These are phyloP conservation scores for Drosophila monieri DNA, from an alignment of 2,888 invertebrate genomes.

Conservation along the genomic window DNA sequence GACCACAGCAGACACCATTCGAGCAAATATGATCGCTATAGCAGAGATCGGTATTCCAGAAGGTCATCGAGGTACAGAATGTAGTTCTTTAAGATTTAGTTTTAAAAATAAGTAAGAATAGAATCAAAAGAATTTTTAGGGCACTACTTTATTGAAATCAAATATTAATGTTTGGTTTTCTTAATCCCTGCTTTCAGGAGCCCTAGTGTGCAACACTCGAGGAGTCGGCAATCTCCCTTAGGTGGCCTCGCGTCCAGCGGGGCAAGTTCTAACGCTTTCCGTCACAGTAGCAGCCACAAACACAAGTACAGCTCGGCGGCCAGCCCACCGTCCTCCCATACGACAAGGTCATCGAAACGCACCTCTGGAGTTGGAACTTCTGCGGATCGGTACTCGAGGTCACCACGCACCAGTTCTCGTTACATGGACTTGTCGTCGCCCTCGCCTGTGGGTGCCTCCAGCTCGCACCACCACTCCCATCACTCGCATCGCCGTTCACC, in stretches of 20 bases:
- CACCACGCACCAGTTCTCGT: constrained; percentile 77
- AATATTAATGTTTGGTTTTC: neutral
- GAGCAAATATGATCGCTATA: constrained; percentile 80
- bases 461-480: constrained; percentile 56
- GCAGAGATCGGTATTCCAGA: constrained; percentile 78
- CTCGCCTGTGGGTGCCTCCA: constrained; percentile 75
- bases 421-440: constrained; percentile 84
- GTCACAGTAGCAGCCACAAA: constrained; percentile 71
- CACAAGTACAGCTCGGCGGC: constrained; percentile 65
- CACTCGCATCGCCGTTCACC: constrained; percentile 67
- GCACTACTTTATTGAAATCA: too few species aligned
- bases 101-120: neutral
- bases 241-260: constrained; percentile 40
- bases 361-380: constrained; percentile 57
- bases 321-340: constrained; percentile 83
- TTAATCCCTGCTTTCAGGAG: constrained; percentile 65
- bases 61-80: constrained; percentile 76
- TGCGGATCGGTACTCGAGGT: constrained; percentile 80
- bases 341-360: constrained; percentile 84
- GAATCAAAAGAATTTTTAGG: too few species aligned
- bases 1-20: constrained; percentile 76
- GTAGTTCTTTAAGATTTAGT: neutral
- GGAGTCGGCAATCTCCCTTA: constrained; percentile 75
- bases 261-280: constrained; percentile 61
- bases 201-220: constrained; percentile 78